A percentile compares a stretch with the other conserved stretches of the same genome.
These are phyloP conservation scores for Chionodraco myersi DNA, from an alignment of 2,113 vertebrate genomes.

Conservation along the genomic window DNA sequence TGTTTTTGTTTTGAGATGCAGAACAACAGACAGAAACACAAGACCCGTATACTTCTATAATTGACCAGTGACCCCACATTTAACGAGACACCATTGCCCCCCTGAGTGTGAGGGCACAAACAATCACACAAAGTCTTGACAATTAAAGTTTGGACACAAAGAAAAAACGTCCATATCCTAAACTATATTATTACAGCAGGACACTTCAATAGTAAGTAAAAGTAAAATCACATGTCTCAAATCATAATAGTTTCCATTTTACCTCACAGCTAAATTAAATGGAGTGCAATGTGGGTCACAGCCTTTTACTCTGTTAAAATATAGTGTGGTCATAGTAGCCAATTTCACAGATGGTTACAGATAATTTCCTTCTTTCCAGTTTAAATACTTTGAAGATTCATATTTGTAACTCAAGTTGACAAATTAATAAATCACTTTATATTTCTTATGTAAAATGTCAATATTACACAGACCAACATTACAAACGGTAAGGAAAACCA, in stretches of 20 bases:
- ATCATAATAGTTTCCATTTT: not conserved
- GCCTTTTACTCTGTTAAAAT: not conserved
- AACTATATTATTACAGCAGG: not conserved
- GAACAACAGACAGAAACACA: slow-evolving; percentile 59
- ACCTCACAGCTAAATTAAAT: not conserved
- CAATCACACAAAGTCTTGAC: not conserved
- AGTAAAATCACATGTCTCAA: not conserved
- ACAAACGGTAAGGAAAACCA: too few relatives aligned
- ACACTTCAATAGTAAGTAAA: not conserved
- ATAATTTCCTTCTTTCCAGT: too few relatives aligned
- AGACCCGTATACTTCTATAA: slow-evolving; percentile 29
- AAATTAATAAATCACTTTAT: too few relatives aligned
- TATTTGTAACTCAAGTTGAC: not conserved
- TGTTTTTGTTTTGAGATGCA: slow-evolving; percentile 26
- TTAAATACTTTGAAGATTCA: too few relatives aligned
- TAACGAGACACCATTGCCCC: slow-evolving; percentile 45
- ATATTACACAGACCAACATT: too few relatives aligned
- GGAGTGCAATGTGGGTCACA: too few relatives aligned
- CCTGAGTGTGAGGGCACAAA: slow-evolving; percentile 24
- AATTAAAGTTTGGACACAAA: slow-evolving; percentile 17
- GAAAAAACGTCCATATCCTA: not conserved
- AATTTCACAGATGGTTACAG: too few relatives aligned
- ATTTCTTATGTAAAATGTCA: too few relatives aligned
- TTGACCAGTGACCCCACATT: slow-evolving; percentile 22
- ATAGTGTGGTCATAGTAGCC: not conserved